Percentiles rank a stretch among this genome's conserved stretches.
Evolutionary conservation across 2,888 invertebrate genomes (phyloP).

Genomic region (Mamestra brassicae): DNA sequence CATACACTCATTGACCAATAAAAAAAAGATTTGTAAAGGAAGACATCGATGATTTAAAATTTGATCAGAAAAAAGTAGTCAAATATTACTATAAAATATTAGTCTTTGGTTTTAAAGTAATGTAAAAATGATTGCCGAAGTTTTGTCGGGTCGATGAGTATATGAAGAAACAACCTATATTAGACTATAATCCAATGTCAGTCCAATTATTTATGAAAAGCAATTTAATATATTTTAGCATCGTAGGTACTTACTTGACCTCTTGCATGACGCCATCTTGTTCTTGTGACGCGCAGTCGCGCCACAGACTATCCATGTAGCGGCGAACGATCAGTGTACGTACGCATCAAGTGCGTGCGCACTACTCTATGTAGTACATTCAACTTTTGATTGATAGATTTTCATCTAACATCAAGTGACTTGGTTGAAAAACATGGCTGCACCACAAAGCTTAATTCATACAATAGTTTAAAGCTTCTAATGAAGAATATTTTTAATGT

Average conservation of each 20-base stretch:
- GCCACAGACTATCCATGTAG: conserved; percentile 61
- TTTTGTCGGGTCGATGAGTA: conserved; percentile 81
- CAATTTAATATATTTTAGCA: conserved; percentile 70
- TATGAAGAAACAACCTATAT: conserved; percentile 79
- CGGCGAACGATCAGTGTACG: conserved; percentile 48
- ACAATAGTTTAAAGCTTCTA: conserved; percentile 46
- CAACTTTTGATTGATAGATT: conserved; percentile 38
- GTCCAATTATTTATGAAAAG: conserved; percentile 75
- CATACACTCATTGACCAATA: conserved; percentile 83
- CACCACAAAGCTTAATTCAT: conserved; percentile 61
- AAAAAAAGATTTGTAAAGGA: conserved; percentile 72
- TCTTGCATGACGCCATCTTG: conserved; percentile 76
- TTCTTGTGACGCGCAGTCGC: conserved; percentile 60
- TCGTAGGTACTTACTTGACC: conserved; percentile 79
- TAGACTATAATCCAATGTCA: conserved; percentile 83
- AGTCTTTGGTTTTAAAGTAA: conserved; percentile 88
- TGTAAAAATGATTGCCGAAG: conserved; percentile 80
- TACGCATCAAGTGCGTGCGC: conserved; percentile 45
- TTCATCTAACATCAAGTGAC: conserved; percentile 48
- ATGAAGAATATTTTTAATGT: conserved; percentile 27
- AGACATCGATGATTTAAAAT: conserved; percentile 78
- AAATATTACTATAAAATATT: conserved; percentile 78
- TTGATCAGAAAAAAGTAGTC: conserved; percentile 74
- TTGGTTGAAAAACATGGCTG: conserved; percentile 48
- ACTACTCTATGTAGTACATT: conserved; percentile 61